Evolutionary conservation across 1,140 invertebrate genomes (phyloP).

Genomic region (Diachasmimorpha longicaudata): DNA sequence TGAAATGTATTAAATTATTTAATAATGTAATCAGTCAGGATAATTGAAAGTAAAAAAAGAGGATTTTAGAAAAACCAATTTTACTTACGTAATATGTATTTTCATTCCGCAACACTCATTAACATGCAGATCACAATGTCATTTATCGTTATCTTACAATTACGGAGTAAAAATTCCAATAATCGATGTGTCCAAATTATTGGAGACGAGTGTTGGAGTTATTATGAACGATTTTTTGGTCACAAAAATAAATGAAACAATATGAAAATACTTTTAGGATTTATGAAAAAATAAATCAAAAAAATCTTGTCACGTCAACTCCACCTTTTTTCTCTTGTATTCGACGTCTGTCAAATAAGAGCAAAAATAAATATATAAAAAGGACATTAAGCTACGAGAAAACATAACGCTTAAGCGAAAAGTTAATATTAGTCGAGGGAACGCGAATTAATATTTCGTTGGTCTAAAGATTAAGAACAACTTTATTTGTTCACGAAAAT

Average conservation of each 20-base stretch:
- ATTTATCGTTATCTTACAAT: not conserved
- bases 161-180: not conserved
- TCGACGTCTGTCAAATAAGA: not conserved
- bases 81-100: not conserved
- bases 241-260: not conserved
- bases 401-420: not conserved
- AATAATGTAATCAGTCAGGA: too few relatives aligned
- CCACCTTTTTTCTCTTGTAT: not conserved
- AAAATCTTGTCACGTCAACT: not conserved
- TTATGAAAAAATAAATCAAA: not conserved
- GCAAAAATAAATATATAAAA: not conserved
- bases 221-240: constrained; percentile 1
- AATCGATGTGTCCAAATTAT: not conserved
- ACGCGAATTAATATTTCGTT: not conserved
- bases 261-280: not conserved
- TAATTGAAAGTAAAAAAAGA: too few relatives aligned
- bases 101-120: not conserved
- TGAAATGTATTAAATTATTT: too few relatives aligned
- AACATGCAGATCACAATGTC: not conserved
- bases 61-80: not conserved
- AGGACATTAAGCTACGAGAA: not conserved
- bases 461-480: not conserved
- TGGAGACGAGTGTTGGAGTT: not conserved
- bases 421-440: not conserved
- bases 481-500: not conserved